These are phyloP conservation scores for Catocala fraxini DNA, from an alignment of 2,888 invertebrate species.

Conservation along the genomic window DNA sequence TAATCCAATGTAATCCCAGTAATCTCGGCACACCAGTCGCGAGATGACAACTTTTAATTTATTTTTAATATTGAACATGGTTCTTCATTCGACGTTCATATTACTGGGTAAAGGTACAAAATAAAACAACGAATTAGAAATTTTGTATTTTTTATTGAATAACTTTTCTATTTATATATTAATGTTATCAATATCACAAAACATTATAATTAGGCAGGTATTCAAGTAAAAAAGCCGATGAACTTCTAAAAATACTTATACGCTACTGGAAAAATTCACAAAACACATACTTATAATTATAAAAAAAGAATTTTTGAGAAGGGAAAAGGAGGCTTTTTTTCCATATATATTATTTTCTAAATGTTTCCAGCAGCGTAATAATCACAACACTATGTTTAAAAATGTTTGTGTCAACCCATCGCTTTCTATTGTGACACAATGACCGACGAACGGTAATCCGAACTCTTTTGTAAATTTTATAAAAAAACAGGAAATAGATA, in stretches of 20 bases:
- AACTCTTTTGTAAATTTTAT: conserved; percentile 50
- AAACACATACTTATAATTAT: conserved; percentile 27
- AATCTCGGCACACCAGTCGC: too few species aligned
- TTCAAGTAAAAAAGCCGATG: conserved; percentile 82
- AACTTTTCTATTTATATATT: conserved; percentile 77
- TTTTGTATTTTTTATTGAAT: conserved; percentile 85
- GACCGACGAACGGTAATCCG: conserved; percentile 40
- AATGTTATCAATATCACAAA: conserved; percentile 80
- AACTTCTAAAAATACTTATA: conserved; percentile 74
- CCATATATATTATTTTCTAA: conserved; percentile 14
- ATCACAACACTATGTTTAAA: conserved; percentile 34
- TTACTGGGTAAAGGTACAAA: not conserved
- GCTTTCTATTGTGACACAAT: conserved; percentile 39
- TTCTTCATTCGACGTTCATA: too few species aligned
- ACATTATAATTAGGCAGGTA: conserved; percentile 78
- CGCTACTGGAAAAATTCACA: conserved; percentile 33
- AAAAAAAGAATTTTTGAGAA: conserved; percentile 2
- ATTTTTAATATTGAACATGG: too few species aligned
- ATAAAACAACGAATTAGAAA: conserved; percentile 66
- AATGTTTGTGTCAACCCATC: conserved; percentile 30
- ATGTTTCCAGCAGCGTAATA: conserved; percentile 21
- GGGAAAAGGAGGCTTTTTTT: conserved; percentile 10
- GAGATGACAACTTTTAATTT: too few species aligned
- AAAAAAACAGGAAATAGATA: conserved; percentile 74
- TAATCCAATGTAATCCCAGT: too few species aligned